These are phyloP conservation scores for Muntiacus muntjak DNA, from an alignment of 2,113 vertebrate species.

Conservation along the genomic window DNA sequence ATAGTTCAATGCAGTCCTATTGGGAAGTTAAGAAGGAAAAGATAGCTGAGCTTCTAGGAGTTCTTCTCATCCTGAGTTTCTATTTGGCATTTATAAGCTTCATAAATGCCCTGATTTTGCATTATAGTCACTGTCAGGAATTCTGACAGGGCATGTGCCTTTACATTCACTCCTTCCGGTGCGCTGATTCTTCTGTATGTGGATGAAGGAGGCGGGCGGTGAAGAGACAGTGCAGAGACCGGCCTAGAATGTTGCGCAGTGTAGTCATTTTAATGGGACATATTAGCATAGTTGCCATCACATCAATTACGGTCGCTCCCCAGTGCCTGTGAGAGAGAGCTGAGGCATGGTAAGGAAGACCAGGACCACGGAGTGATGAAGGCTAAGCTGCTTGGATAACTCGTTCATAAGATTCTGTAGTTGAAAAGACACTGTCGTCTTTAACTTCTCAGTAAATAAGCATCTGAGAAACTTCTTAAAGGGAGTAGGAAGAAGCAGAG, in stretches of 20 bases:
- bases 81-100: neutral
- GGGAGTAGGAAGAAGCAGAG: neutral
- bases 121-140: neutral
- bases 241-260: too few species aligned
- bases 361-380: neutral
- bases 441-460: neutral
- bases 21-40: neutral
- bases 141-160: neutral
- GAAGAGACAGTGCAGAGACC: neutral
- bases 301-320: fast-evolving
- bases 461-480: neutral
- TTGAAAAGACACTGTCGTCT: neutral
- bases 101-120: neutral
- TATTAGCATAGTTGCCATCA: neutral
- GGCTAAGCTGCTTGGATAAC: neutral
- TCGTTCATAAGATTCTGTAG: neutral
- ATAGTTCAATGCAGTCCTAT: neutral
- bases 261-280: neutral
- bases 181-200: neutral
- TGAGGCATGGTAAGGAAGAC: neutral
- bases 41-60: neutral
- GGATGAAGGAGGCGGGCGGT: neutral
- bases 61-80: neutral
- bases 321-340: neutral
- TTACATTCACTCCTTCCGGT: neutral